Conservation (phyloP, 1,140 invertebrate genomes). For the Cydia amplana region DNA sequence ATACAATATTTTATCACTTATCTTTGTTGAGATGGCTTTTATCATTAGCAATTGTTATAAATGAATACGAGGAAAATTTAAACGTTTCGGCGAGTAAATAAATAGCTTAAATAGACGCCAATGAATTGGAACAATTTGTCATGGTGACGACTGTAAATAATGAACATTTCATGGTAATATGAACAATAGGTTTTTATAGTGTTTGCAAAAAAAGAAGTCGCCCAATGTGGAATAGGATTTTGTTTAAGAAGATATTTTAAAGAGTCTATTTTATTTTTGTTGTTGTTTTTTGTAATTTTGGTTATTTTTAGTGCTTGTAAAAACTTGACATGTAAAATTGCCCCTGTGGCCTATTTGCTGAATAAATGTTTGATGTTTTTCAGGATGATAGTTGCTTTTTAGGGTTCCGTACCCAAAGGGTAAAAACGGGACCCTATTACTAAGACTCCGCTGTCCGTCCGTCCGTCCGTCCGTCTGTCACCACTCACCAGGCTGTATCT, state of each 20-base stretch:
- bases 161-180: conserved; percentile 9
- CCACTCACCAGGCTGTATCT: too few relatives aligned
- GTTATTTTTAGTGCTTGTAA: too few relatives aligned
- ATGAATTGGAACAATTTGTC: not conserved
- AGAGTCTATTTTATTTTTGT: not conserved
- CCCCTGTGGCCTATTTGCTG: too few relatives aligned
- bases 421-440: too few relatives aligned
- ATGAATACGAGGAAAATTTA: not conserved
- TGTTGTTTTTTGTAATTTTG: too few relatives aligned
- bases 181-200: not conserved
- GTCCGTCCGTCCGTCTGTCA: too few relatives aligned
- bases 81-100: not conserved
- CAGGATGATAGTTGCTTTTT: too few relatives aligned
- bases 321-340: too few relatives aligned
- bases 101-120: not conserved
- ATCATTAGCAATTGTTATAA: conserved; percentile 1
- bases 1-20: conserved; percentile 1
- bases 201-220: not conserved
- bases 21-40: not conserved
- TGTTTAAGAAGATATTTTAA: not conserved
- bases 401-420: too few relatives aligned
- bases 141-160: not conserved
- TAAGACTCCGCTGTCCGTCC: too few relatives aligned
- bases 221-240: not conserved
- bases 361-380: too few relatives aligned